Evolutionary conservation across 2,797 vertebrate species (phyloP).

Genomic region (Pseudochaenichthys georgianus): DNA sequence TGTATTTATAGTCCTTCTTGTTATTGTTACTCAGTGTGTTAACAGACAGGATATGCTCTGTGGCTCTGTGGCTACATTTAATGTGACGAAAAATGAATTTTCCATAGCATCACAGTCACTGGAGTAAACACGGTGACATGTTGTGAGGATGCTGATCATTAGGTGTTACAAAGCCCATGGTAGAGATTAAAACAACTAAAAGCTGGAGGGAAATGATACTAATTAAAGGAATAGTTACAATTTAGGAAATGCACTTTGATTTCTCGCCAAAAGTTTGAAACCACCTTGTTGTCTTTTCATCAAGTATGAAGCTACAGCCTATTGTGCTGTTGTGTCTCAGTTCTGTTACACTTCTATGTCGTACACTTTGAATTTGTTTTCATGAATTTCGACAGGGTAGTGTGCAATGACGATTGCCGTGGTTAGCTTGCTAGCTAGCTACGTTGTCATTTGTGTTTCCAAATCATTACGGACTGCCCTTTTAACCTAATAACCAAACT

Average conservation of each 20-base stretch:
- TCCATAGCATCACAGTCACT: slow-evolving; percentile 9
- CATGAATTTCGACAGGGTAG: too few relatives aligned
- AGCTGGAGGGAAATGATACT: background rate
- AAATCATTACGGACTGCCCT: too few relatives aligned
- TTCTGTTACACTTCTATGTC: too few relatives aligned
- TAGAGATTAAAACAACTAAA: too few relatives aligned
- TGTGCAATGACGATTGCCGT: too few relatives aligned
- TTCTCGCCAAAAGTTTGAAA: background rate
- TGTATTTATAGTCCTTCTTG: slow-evolving; percentile 64
- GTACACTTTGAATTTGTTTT: too few relatives aligned
- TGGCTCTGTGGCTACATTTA: slow-evolving; percentile 46
- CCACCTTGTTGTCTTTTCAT: background rate
- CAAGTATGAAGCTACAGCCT: background rate
- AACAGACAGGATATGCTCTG: slow-evolving; percentile 32
- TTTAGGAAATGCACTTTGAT: background rate
- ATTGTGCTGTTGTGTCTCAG: background rate
- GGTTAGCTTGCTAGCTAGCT: too few relatives aligned
- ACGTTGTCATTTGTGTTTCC: too few relatives aligned
- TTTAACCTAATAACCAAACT: too few relatives aligned
- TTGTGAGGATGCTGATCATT: slow-evolving; percentile 16
- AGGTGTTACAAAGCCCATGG: background rate
- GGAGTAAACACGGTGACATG: background rate
- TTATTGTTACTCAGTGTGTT: slow-evolving; percentile 39
- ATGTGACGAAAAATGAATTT: slow-evolving; percentile 36
- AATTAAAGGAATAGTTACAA: background rate